Evolutionary conservation across 2,888 invertebrate genomes (phyloP).

Genomic region (Trimorus sp.): DNA sequence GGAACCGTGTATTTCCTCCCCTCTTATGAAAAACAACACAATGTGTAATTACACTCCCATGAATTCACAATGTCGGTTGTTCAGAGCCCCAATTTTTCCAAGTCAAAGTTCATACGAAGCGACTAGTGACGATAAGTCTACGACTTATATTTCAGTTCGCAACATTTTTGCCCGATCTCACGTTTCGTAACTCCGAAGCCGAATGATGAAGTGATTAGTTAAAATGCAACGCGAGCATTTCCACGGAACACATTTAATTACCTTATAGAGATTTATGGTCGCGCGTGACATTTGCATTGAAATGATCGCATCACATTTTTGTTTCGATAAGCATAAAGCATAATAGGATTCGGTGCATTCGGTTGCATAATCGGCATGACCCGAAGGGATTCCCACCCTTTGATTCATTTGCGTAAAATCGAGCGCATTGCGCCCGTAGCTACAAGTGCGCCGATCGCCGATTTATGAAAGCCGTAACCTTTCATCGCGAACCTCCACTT

Average conservation of each 20-base stretch:
- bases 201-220: no score
- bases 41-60: no score
- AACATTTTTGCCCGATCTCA: no score
- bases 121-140: no score
- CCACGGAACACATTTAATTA: slow-evolving; percentile 12
- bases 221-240: background rate
- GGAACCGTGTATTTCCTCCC: no score
- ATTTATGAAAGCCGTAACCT: slow-evolving; percentile 68
- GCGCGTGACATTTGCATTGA: slow-evolving; percentile 53
- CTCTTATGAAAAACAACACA: no score
- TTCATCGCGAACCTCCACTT: slow-evolving; percentile 54
- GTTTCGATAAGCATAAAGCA: slow-evolving; percentile 43
- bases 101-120: no score
- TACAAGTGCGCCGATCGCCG: slow-evolving; percentile 43
- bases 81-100: no score
- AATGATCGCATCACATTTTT: slow-evolving; percentile 34
- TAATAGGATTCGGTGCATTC: slow-evolving; percentile 45
- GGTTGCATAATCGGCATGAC: slow-evolving; percentile 55
- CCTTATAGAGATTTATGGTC: slow-evolving; percentile 22
- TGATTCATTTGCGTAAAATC: slow-evolving; percentile 64
- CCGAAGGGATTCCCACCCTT: slow-evolving; percentile 67
- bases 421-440: slow-evolving; percentile 40
- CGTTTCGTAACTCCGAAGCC: no score
- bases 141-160: no score
- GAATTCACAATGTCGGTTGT: no score